These are phyloP conservation scores for Dorcus hopei DNA, from an alignment of 2,888 invertebrate genomes.

Conservation along the genomic window DNA sequence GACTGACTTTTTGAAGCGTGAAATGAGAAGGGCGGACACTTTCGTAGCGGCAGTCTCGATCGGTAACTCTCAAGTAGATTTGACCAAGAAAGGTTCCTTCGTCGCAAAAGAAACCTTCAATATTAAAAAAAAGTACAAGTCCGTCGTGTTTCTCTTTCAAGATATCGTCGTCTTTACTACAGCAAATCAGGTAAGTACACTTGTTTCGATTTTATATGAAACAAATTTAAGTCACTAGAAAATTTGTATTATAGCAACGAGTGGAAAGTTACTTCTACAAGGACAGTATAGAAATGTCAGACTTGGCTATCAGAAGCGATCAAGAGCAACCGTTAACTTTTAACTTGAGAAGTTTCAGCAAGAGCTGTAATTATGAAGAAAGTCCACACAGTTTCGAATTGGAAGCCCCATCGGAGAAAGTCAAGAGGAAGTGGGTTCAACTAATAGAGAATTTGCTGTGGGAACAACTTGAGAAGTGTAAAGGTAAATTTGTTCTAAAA, in stretches of 20 bases:
- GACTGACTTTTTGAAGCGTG: conserved; percentile 34
- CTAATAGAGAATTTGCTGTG: conserved; percentile 38
- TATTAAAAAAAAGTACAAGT: conserved; percentile 34
- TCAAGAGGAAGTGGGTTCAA: conserved; percentile 37
- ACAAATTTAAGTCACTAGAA: neutral
- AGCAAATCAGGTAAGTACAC: conserved; percentile 21
- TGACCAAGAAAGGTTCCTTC: conserved; percentile 35
- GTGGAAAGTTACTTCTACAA: conserved; percentile 36
- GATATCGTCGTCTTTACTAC: conserved; percentile 39
- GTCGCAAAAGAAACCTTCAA: conserved; percentile 39
- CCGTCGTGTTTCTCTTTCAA: conserved; percentile 43
- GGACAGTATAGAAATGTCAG: conserved; percentile 35
- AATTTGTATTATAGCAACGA: conserved; percentile 32
- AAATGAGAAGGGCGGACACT: conserved; percentile 43
- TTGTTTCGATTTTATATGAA: neutral
- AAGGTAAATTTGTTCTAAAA: conserved; percentile 30
- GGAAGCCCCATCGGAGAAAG: conserved; percentile 36
- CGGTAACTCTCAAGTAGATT: conserved; percentile 42
- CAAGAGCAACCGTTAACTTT: conserved; percentile 14
- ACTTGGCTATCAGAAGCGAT: conserved; percentile 29
- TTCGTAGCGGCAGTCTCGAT: conserved; percentile 43
- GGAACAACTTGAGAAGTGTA: conserved; percentile 38
- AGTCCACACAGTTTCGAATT: conserved; percentile 14
- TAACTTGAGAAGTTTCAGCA: conserved; percentile 13
- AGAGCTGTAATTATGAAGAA: conserved; percentile 9